A percentile compares a stretch with the other conserved stretches of the same genome.
Conservation (phyloP, 1,140 invertebrate genomes). For the Tribolium madens region DNA sequence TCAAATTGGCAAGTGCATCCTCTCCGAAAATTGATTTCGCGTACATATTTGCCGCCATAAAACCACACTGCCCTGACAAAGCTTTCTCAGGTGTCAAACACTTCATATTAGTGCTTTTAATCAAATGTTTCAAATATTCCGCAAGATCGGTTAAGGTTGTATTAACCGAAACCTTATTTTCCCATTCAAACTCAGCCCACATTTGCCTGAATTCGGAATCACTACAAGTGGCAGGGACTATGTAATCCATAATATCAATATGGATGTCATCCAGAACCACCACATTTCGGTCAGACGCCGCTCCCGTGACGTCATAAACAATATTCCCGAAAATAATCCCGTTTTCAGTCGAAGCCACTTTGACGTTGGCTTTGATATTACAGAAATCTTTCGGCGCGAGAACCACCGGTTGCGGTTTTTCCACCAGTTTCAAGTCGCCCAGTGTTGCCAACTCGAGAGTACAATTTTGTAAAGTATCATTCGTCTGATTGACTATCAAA, state of each 20-base stretch:
- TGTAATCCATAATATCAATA: conserved; percentile 99
- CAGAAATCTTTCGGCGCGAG: conserved; percentile 97
- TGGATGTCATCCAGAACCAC: conserved; percentile 99
- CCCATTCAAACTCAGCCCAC: conserved; percentile 99
- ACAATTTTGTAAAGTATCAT: conserved; percentile 97
- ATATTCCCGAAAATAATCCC: conserved; percentile 99
- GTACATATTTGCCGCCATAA: conserved; percentile 99
- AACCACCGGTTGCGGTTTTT: conserved; percentile 95
- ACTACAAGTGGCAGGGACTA: conserved; percentile 95
- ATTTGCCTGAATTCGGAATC: conserved; percentile 97
- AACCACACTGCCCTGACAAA: conserved; percentile 95
- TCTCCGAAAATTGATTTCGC: conserved; percentile 99
- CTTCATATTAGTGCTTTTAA: conserved; percentile 98
- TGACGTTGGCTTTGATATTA: conserved; percentile 97
- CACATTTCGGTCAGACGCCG: conserved; percentile 94
- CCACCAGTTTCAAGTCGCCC: conserved; percentile 97
- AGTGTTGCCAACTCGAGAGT: conserved; percentile 97
- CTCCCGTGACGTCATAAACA: conserved; percentile 96
- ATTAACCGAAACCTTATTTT: conserved; percentile 99
- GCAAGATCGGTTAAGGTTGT: conserved; percentile 93
- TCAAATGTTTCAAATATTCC: conserved; percentile 92
- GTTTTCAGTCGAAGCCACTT: conserved; percentile 97
- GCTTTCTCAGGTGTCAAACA: conserved; percentile 97
- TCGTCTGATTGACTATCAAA: conserved; percentile 97
- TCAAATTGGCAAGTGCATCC: conserved; percentile 98